Evolutionary conservation across 1,140 invertebrate genomes (phyloP).

Genomic region (Drosophila yakuba): DNA sequence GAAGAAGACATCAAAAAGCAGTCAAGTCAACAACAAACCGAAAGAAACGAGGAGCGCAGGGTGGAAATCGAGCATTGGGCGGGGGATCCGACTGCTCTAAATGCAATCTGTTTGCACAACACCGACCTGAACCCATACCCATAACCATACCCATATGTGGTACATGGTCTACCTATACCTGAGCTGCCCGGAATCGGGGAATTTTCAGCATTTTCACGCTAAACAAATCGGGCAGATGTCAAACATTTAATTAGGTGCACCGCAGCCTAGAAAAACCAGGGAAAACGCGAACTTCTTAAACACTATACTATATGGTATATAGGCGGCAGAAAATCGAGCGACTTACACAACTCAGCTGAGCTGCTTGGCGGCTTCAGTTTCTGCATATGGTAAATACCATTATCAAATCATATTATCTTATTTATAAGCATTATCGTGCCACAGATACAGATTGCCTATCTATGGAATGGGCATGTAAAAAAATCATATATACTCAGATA

Average conservation of each 20-base stretch:
- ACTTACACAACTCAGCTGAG: constrained; percentile 12
- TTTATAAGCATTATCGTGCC: constrained; percentile 84
- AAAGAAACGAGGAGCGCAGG: constrained; percentile 22
- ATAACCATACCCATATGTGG: constrained; percentile 2
- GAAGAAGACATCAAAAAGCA: constrained; percentile 56
- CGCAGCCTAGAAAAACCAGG: constrained; percentile 25
- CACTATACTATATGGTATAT: background rate
- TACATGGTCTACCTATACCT: constrained; percentile 12
- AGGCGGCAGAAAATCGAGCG: background rate
- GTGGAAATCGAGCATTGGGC: background rate
- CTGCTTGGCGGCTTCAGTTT: constrained; percentile 61
- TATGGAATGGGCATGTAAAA: constrained; percentile 82
- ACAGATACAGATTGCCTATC: constrained; percentile 83
- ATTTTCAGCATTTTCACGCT: constrained; percentile 41
- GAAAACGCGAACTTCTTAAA: constrained; percentile 1
- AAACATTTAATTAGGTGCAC: constrained; percentile 71
- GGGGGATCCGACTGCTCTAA: constrained; percentile 63
- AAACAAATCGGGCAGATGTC: constrained; percentile 47
- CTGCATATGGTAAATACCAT: constrained; percentile 84
- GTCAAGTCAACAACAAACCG: constrained; percentile 63
- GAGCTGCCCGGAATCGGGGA: background rate
- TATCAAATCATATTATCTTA: constrained; percentile 85
- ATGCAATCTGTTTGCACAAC: constrained; percentile 75
- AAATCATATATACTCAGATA: constrained; percentile 67
- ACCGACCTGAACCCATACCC: constrained; percentile 13